A percentile compares a stretch with the other conserved stretches of the same genome.
phyloP scores from a whole-genome alignment of 2,113 vertebrate species.

The Typhlomys cinereus region DNA sequence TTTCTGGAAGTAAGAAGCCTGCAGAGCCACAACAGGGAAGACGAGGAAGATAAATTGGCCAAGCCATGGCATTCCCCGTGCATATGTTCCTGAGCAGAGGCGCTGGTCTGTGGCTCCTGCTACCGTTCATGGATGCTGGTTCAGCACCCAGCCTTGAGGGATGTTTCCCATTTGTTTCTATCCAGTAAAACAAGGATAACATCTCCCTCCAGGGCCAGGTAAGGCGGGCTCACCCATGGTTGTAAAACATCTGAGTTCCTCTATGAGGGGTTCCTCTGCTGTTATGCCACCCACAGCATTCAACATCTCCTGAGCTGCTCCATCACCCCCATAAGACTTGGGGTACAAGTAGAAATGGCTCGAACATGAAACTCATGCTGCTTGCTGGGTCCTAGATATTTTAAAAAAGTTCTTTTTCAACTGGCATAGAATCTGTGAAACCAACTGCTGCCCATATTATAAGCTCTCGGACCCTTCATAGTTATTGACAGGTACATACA shows the following conservation, averaged over 20 bases:
- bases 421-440: background rate
- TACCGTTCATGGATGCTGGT: background rate
- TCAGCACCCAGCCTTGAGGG: background rate
- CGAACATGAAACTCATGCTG: background rate
- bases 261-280: background rate
- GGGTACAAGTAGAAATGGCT: background rate
- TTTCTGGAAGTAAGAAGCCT: background rate
- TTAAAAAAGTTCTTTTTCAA: background rate
- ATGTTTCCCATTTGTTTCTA: background rate
- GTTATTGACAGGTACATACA: background rate
- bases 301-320: background rate
- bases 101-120: background rate
- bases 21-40: background rate
- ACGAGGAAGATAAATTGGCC: background rate
- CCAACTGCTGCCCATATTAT: background rate
- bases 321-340: accelerated
- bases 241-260: background rate
- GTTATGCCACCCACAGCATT: background rate
- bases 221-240: background rate
- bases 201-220: background rate
- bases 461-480: background rate
- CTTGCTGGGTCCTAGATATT: background rate
- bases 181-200: background rate
- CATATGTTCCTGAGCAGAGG: background rate
- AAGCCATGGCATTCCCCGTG: too few species aligned